These are phyloP conservation scores for Stichopus chloronotus DNA, from an alignment of 35 echinoderm and acorn worm species.

Conservation along the genomic window DNA sequence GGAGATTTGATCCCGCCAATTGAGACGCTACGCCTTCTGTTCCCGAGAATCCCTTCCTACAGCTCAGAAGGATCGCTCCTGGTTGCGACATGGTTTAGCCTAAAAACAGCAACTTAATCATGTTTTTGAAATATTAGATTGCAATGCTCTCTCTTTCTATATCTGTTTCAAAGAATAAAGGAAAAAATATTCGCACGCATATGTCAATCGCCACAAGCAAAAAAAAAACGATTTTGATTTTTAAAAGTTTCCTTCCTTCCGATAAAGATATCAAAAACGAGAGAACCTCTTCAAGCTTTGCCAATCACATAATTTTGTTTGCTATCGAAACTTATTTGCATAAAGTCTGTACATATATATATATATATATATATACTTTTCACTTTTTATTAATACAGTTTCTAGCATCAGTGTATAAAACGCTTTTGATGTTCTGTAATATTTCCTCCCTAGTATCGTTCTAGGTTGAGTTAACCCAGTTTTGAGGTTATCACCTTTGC, in stretches of 20 bases:
- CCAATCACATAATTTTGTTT: constrained; percentile 31
- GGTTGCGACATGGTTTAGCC: constrained; percentile 55
- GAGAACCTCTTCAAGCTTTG: constrained; percentile 37
- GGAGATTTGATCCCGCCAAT: constrained; percentile 44
- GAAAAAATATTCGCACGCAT: constrained; percentile 30
- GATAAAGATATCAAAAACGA: constrained; percentile 1
- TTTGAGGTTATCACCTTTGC: no score
- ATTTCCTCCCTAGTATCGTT: no score
- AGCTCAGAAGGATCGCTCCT: constrained; percentile 28
- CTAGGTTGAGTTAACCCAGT: no score
- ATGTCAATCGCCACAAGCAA: constrained; percentile 61
- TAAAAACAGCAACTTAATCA: constrained; percentile 67
- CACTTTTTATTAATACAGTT: no score
- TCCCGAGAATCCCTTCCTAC: not conserved
- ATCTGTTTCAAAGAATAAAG: not conserved
- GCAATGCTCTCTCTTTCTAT: not conserved
- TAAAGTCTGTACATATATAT: not conserved
- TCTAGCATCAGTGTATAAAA: no score
- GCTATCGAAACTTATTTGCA: constrained; percentile 43
- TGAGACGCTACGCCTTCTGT: constrained; percentile 50
- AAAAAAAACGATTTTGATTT: constrained; percentile 55
- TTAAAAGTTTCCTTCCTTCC: constrained; percentile 43
- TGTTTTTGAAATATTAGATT: constrained; percentile 63
- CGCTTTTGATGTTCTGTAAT: no score
- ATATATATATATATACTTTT: not conserved